Base-by-base conservation (phyloP, 2,113 vertebrate genomes). In the Henicopernis longicauda region DNA sequence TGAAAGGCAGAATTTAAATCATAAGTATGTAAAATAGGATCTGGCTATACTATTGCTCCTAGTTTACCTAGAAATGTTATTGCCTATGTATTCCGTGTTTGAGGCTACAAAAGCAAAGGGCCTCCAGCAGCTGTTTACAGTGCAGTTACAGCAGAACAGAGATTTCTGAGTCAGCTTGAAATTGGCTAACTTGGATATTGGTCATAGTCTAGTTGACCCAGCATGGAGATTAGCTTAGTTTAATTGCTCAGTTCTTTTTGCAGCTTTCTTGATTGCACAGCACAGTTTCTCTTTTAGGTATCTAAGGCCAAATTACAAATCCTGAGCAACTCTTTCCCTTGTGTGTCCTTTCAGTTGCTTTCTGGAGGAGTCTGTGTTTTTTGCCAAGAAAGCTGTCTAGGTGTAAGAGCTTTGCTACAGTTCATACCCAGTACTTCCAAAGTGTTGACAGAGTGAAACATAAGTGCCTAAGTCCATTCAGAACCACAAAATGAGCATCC, bases 401-500 rank as follows among this genome's bases (percentile, higher is more conserved):
- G 78, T 95, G 93, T 95, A 88, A 91, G 93, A 94, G 84, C 87
- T 95, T 88, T 86, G 74, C 67, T 86, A 50, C 26, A 61, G n/a
- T 63, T 95, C 83, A 17, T 84, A 66, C 57, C 70, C 82, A 73
- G 71, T 62, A 13, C 74, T 90, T 89, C 65, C 47, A 40, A 67
- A 95, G 90, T 69, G 84, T 95, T 86, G 95, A 85, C 92, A 90
- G 69, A 89, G 90, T 45, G 87, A 95, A 50, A 94, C 5, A 1
- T 36, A 49, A 92, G 67, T 70, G 74, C 57, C 44, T 47, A 10
- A 80, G 79, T 69, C 78, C n/a, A 23, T 78, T 90, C 52, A 69
- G 78, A 91, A 70, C 61, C 32, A 82, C 32, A 77, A 94, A 96
- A 93, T 93, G 90, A 93, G 54, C 93, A 93, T 85, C 70, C 40